Percentiles rank a stretch among this genome's conserved stretches.
These are phyloP conservation scores for Pantherophis alleghaniensis DNA, from an alignment of 2,797 vertebrate species.

Conservation along the genomic window DNA sequence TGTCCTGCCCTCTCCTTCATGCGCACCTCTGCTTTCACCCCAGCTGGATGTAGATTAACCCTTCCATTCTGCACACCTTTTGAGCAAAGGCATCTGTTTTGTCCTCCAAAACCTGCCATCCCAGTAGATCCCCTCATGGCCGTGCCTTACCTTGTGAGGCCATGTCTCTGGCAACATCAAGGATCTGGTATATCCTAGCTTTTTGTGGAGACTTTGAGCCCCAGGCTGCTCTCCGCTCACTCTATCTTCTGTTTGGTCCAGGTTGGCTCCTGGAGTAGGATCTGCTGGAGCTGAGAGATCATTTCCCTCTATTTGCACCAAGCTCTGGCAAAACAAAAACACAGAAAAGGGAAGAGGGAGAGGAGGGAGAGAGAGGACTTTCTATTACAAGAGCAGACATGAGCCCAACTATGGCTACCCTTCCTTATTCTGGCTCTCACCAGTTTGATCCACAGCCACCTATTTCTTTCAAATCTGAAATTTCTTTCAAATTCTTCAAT, in stretches of 20 bases:
- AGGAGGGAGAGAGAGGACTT: background rate
- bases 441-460: background rate
- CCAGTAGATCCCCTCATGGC: background rate
- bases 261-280: conserved; percentile 65
- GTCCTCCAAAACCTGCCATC: background rate
- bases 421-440: background rate
- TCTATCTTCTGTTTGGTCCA: conserved; percentile 53
- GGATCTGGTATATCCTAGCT: conserved; percentile 72
- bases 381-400: background rate
- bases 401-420: background rate
- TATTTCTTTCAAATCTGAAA: background rate
- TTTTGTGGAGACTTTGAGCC: conserved; percentile 30
- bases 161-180: conserved; percentile 71
- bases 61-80: background rate
- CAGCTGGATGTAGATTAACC: background rate
- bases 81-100: background rate
- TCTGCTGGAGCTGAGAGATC: background rate
- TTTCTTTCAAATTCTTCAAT: background rate
- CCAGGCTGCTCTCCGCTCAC: conserved; percentile 54
- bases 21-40: background rate
- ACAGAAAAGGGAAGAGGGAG: background rate
- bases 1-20: background rate
- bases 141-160: conserved; percentile 69
- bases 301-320: background rate
- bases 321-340: conserved; percentile 20